Conservation (phyloP, 92 coral and sea anemone species). For the Zoanthus solanderi region DNA sequence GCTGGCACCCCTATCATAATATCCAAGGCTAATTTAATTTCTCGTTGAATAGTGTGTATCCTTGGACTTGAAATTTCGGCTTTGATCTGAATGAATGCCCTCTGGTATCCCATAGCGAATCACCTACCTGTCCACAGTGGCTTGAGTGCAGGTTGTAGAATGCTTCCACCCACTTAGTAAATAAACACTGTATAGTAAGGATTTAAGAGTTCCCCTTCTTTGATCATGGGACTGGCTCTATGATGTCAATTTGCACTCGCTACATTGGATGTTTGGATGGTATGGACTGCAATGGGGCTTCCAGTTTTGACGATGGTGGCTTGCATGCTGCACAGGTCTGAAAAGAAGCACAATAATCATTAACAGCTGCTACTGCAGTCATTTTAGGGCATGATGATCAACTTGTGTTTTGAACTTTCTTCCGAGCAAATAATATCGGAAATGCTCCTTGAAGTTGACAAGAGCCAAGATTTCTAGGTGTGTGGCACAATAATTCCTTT, state of each 20-base stretch:
- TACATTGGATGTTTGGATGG: conserved; percentile 46
- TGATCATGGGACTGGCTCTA: conserved; percentile 61
- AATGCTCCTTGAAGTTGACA: too few relatives aligned
- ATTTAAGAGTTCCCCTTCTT: conserved; percentile 54
- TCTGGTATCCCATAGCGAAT: background rate
- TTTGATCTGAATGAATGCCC: background rate
- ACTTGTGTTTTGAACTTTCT: too few relatives aligned
- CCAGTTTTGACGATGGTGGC: conserved; percentile 9
- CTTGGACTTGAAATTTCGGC: background rate
- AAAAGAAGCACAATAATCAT: conserved; percentile 7
- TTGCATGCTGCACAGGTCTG: conserved; percentile 53
- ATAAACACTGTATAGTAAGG: conserved; percentile 51
- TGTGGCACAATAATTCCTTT: too few relatives aligned
- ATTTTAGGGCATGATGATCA: too few relatives aligned
- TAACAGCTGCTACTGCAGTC: background rate
- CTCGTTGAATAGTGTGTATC: background rate
- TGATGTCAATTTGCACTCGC: conserved; percentile 40
- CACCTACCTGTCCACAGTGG: background rate
- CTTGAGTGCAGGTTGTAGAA: conserved; percentile 45
- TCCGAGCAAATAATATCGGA: too few relatives aligned
- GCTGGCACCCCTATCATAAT: conserved; percentile 5
- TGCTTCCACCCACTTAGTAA: conserved; percentile 68
- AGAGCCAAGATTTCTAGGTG: too few relatives aligned
- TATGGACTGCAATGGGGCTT: conserved; percentile 58
- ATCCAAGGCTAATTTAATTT: conserved; percentile 14